Evolutionary conservation across 1,140 invertebrate species (phyloP).

Genomic region (Neomicropteryx cornuta): DNA sequence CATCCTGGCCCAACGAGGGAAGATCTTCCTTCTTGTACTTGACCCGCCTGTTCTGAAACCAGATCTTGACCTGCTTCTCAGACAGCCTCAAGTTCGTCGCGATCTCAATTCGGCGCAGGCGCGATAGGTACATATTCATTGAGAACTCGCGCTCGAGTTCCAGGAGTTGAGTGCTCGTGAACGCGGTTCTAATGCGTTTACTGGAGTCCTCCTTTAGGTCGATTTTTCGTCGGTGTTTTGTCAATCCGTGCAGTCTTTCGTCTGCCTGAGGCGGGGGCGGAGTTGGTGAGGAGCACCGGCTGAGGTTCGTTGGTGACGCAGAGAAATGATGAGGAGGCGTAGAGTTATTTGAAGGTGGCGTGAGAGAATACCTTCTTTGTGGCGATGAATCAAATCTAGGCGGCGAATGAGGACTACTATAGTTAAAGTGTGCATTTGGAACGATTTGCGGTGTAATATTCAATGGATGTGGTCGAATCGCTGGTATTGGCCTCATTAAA

Average conservation of each 20-base stretch:
- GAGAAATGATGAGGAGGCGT: slow-evolving; percentile 13
- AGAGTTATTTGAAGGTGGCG: slow-evolving; percentile 24
- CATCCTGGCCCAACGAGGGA: slow-evolving; percentile 18
- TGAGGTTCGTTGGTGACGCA: slow-evolving; percentile 30
- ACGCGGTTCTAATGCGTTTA: slow-evolving; percentile 80
- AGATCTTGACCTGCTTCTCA: slow-evolving; percentile 93
- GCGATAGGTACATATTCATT: slow-evolving; percentile 82
- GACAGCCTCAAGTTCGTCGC: slow-evolving; percentile 77
- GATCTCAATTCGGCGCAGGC: slow-evolving; percentile 82
- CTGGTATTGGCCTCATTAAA: not conserved
- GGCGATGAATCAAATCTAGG: slow-evolving; percentile 27
- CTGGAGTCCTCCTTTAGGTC: slow-evolving; percentile 47
- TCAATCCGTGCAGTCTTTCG: slow-evolving; percentile 33
- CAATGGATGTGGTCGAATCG: no score
- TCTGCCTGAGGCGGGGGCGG: slow-evolving; percentile 41
- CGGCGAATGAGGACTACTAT: not conserved
- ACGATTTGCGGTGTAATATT: no score
- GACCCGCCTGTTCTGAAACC: slow-evolving; percentile 86
- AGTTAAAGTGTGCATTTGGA: no score
- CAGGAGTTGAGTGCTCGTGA: slow-evolving; percentile 82
- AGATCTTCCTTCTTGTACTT: slow-evolving; percentile 75
- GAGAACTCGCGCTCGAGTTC: slow-evolving; percentile 88
- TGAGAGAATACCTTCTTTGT: slow-evolving; percentile 30
- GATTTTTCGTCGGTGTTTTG: slow-evolving; percentile 27
- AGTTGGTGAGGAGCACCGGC: slow-evolving; percentile 43